Base-by-base conservation (phyloP, 2,888 invertebrate species). In the Anoncus sp. region DNA sequence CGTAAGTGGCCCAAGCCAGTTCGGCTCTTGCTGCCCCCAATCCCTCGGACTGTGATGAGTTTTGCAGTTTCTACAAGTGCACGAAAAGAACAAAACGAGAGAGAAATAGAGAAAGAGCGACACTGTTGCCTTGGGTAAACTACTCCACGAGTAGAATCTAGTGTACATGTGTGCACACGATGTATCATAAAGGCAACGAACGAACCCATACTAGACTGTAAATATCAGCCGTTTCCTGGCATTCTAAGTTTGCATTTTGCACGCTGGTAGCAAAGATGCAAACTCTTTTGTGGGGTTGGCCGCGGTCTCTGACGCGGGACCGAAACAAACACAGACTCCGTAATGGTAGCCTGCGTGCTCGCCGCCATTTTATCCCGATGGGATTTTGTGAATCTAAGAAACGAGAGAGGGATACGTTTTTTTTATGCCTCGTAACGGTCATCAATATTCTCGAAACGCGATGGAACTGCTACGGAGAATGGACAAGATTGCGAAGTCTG, bases 191-290 rank as follows among this genome's bases (percentile, higher is more conserved):
- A 60, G 51, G 55, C 55, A 55, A 49, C 47, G 63, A 62, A 77
- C 47, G 60, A 66, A 72, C 40, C 24, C 60, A 72, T 49, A 74
- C 62, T 51, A 43, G 70, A 76, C 70, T 79, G 63, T 79, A 81
- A 82, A 82, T 82, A 79, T 81, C 81, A 80, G 80, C 74, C 78
- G 80, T 76, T 82, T 78, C 78, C 69, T 73, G 81, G 75, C 78
- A 78, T 80, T 80, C 67, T 55, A 27, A 73, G 59, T 80, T 73
- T 70, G 71, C 59, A 70, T 82, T 80, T 78, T 71, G 70, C 75
- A 73, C 80, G 75, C 66, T 59, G 71, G 60, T 66, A 57, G 35
- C 63, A 57, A 55, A 73, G 55, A 67, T 70, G 65, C 49, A 60
- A 72, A 72, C 72, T 47, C 63, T 9, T 40, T 65, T 10, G 51